Conservation (phyloP, 2,888 invertebrate genomes). For the Heteromurus nitidus region DNA sequence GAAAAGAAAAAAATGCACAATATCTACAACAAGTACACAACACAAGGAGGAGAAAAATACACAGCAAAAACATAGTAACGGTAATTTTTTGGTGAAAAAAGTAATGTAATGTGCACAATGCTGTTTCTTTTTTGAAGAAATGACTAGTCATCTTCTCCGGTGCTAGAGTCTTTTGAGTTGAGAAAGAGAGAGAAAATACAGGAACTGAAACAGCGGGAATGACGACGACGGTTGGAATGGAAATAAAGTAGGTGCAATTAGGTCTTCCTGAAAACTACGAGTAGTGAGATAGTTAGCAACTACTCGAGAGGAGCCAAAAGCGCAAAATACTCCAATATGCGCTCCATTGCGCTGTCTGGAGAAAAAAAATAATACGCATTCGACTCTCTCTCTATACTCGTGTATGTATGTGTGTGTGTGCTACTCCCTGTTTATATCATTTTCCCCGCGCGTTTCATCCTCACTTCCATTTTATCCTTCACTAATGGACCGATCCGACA, state of each 20-base stretch:
- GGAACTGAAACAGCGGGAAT: constrained; percentile 60
- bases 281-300: constrained; percentile 28
- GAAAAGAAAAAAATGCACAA: constrained; percentile 19
- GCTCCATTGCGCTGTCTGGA: neutral
- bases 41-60: too few relatives aligned
- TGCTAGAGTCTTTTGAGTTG: constrained; percentile 34
- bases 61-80: neutral
- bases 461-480: constrained; percentile 43
- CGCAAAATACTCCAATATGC: neutral
- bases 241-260: constrained; percentile 63
- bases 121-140: constrained; percentile 32
- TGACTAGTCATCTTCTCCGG: constrained; percentile 26
- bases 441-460: constrained; percentile 20
- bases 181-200: constrained; percentile 51
- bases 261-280: constrained; percentile 49
- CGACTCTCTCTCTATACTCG: neutral
- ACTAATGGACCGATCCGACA: constrained; percentile 54
- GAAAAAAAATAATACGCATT: constrained; percentile 18
- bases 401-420: too few relatives aligned
- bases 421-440: constrained; percentile 9
- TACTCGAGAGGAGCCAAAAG: too few relatives aligned
- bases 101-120: constrained; percentile 3
- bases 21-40: neutral
- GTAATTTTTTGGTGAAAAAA: neutral
- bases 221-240: constrained; percentile 44